Percentiles rank a stretch among this genome's conserved stretches.
Evolutionary conservation across 2,797 vertebrate genomes (phyloP).

Genomic region (Synaphobranchus kaupii): DNA sequence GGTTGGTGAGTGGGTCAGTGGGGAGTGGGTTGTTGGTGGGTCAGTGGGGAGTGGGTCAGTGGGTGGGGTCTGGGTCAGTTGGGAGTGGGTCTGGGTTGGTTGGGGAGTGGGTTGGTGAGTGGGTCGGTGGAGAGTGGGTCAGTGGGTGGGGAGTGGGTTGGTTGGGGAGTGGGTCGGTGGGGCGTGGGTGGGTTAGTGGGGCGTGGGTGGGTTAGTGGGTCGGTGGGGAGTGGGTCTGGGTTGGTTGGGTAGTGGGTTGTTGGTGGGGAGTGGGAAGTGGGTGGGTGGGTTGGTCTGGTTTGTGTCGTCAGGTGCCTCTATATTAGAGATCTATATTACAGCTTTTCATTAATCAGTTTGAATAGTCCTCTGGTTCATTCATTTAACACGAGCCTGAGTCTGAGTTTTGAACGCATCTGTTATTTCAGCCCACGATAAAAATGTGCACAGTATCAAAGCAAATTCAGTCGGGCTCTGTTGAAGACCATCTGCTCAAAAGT

Average conservation of each 20-base stretch:
- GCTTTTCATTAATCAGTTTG: background rate
- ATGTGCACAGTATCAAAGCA: background rate
- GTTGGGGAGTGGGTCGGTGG: too few relatives aligned
- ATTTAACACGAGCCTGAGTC: background rate
- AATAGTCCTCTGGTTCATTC: background rate
- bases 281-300: too few relatives aligned
- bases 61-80: background rate
- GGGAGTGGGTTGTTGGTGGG: background rate
- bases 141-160: too few relatives aligned
- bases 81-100: too few relatives aligned
- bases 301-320: too few relatives aligned
- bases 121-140: too few relatives aligned
- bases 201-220: background rate
- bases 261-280: too few relatives aligned
- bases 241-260: too few relatives aligned
- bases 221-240: background rate
- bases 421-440: background rate
- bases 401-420: background rate
- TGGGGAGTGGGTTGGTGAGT: background rate
- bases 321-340: too few relatives aligned
- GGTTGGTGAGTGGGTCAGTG: background rate
- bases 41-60: background rate
- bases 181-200: too few relatives aligned
- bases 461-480: background rate
- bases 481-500: background rate